A percentile compares a stretch with the other conserved stretches of the same genome.
These are phyloP conservation scores for Cryptophagus acutangulus DNA, from an alignment of 2,888 invertebrate genomes.

Conservation along the genomic window DNA sequence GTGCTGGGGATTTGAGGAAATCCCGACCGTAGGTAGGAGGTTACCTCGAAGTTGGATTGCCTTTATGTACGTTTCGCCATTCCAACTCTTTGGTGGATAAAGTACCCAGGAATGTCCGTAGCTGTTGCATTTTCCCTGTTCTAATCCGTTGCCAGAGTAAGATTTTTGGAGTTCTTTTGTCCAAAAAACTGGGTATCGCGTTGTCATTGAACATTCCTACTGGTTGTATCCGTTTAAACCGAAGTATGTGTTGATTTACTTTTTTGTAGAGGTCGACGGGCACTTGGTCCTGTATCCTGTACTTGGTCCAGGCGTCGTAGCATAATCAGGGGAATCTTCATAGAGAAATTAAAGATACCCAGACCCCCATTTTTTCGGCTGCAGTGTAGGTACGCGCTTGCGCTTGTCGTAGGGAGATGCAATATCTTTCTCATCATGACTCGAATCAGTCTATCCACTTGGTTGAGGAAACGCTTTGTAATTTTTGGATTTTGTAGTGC, in stretches of 20 bases:
- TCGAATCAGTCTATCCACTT: constrained; percentile 10
- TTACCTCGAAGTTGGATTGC: constrained; percentile 31
- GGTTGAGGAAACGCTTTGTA: constrained; percentile 9
- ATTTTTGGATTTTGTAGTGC: constrained; percentile 11
- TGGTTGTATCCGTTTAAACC: background rate
- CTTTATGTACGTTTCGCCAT: constrained; percentile 26
- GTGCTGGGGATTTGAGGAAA: constrained; percentile 31
- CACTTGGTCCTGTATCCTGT: background rate
- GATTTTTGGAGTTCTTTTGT: constrained; percentile 10
- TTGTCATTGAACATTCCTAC: too few species aligned
- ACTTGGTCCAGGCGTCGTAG: background rate
- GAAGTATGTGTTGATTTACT: background rate
- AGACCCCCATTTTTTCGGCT: constrained; percentile 20
- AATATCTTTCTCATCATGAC: constrained; percentile 35
- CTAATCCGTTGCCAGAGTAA: constrained; percentile 21
- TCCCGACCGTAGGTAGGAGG: constrained; percentile 31
- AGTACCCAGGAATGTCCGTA: constrained; percentile 18
- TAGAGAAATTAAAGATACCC: constrained; percentile 9
- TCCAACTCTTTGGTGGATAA: constrained; percentile 27
- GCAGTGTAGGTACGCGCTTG: constrained; percentile 34
- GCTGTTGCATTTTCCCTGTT: background rate
- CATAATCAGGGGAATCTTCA: constrained; percentile 9
- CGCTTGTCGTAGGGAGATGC: constrained; percentile 49
- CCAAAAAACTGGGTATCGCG: constrained; percentile 10
- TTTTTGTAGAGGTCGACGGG: background rate